These are phyloP conservation scores for Drosophila takahashii DNA, from an alignment of 1,140 invertebrate genomes.

Conservation along the genomic window DNA sequence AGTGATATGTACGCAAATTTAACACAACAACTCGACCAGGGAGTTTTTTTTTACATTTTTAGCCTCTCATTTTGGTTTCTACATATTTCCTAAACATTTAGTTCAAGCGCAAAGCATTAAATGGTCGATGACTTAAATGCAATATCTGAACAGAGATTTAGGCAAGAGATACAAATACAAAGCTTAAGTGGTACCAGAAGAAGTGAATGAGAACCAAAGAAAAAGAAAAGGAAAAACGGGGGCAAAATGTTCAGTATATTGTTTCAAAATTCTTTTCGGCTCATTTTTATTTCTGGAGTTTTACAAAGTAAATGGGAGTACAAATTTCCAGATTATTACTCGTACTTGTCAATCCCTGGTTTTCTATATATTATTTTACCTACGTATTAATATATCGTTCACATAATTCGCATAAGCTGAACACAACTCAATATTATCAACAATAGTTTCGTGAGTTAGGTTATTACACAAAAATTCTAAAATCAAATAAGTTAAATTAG, in stretches of 20 bases:
- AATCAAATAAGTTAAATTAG: conserved; percentile 1
- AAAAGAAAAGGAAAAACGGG: background rate
- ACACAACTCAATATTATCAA: conserved; percentile 66
- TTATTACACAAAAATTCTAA: conserved; percentile 17
- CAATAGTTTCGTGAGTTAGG: conserved; percentile 34
- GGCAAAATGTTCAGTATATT: conserved; percentile 3
- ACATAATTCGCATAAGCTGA: conserved; percentile 47
- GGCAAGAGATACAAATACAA: conserved; percentile 14
- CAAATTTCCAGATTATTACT: conserved; percentile 14
- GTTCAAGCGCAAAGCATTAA: conserved; percentile 42
- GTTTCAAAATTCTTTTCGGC: conserved; percentile 10
- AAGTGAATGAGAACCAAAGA: background rate
- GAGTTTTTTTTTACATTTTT: conserved; percentile 26
- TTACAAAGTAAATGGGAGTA: conserved; percentile 9
- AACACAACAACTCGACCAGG: conserved; percentile 64
- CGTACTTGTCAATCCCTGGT: no score
- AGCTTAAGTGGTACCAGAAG: background rate
- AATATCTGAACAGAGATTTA: conserved; percentile 34
- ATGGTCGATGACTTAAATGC: conserved; percentile 46
- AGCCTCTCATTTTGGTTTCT: conserved; percentile 32
- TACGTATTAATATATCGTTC: conserved; percentile 33
- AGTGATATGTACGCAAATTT: conserved; percentile 77
- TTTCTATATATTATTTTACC: conserved; percentile 15
- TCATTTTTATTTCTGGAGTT: conserved; percentile 6
- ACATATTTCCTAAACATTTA: conserved; percentile 16